Base-by-base conservation (phyloP, 2,888 invertebrate species). In the Globia sparganii region DNA sequence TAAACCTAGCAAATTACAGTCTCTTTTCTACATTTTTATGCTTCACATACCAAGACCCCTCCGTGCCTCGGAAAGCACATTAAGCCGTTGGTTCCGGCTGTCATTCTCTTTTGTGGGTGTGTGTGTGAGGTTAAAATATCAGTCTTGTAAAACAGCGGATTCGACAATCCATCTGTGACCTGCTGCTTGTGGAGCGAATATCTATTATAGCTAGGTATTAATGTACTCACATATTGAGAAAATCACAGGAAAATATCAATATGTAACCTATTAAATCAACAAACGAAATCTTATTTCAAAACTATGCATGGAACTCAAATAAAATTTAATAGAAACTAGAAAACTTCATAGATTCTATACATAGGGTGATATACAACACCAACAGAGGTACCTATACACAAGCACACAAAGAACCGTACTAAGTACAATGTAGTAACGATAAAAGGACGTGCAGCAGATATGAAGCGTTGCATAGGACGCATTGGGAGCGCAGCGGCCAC, bases 361-460 rank as follows among this genome's bases (percentile, higher is more conserved):
- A 67, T 34, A 15, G 1, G 13, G 11, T 28, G 25, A 9, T 58
- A 53, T 56, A 49, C 59, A 43, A 59, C 77, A 59, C 34, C 0
- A 34, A 56, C 65, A 62, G 8, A 49, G 34, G 46, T 72, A n/a
- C n/a, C n/a, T n/a, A 31, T 72, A 66, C 61, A 31, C n/a, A 49
- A 31, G 34, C 53, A 75, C 58, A 84, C 69, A 77, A 77, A 72
- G 76, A 56, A 28, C 46, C 66, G 58, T 75, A 59, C 74, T 75
- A 58, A 84, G 77, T 75, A 77, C 77, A 84, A 75, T 84, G 77
- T 77, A 68, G 62, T 58, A 40, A 65, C 72, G 66, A 84, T 84
- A 81, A 84, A 76, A 84, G 77, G 81, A 84, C 75, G 76, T 84
- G 84, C 74, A 73, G 64, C 72, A 84, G 84, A 84, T 84, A 84